A percentile compares a stretch with the other conserved stretches of the same genome.
phyloP scores from a whole-genome alignment of 2,797 vertebrate genomes.

The Okamejei kenojei region DNA sequence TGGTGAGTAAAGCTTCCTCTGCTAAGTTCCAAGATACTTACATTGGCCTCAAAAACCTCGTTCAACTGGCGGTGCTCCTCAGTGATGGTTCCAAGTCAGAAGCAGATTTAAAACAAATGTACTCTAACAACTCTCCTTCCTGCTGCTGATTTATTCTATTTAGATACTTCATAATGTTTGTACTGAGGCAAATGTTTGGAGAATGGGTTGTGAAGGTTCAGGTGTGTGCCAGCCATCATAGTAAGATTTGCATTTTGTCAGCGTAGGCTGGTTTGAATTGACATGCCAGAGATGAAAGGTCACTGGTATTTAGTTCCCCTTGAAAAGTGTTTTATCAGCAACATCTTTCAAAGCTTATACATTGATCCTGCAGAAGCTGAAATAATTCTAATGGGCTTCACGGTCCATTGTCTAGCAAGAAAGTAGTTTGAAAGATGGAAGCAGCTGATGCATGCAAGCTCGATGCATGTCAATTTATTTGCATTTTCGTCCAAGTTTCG shows the following conservation, averaged over 20 bases:
- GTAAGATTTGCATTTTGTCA: not conserved
- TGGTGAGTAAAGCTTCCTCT: slow-evolving; percentile 16
- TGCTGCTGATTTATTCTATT: not conserved
- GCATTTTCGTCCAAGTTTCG: not conserved
- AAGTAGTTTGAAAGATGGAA: not conserved
- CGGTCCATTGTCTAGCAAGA: not conserved
- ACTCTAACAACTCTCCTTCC: not conserved
- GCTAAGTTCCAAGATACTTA: not conserved
- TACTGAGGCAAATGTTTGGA: not conserved
- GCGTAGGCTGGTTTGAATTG: not conserved
- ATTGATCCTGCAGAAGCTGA: not conserved
- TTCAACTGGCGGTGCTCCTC: not conserved
- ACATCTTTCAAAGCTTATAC: not conserved
- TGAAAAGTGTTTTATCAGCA: not conserved
- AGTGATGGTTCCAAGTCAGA: not conserved
- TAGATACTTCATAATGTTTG: not conserved
- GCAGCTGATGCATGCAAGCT: not conserved
- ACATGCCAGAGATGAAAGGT: not conserved
- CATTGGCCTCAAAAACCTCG: not conserved
- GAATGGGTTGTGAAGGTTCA: not conserved
- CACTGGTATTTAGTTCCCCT: not conserved
- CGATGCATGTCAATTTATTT: not conserved
- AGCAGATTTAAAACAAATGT: not conserved
- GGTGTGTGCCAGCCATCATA: not conserved
- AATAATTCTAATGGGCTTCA: not conserved